A percentile compares a stretch with the other conserved stretches of the same genome.
phyloP scores from a whole-genome alignment of 2,888 invertebrate species.

The Psylliodes chrysocephalus region DNA sequence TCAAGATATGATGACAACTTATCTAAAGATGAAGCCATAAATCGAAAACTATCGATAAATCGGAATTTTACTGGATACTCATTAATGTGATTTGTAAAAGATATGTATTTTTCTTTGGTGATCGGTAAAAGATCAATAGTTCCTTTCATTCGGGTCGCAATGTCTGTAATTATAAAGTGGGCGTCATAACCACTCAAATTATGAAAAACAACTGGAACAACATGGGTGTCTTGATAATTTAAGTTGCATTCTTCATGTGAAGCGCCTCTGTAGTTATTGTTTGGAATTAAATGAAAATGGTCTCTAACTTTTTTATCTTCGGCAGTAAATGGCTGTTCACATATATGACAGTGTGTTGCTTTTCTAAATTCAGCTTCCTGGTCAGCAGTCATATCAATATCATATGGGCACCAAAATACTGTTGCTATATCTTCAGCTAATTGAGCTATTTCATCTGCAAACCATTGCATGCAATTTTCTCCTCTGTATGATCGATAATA shows the following conservation, averaged over 20 bases:
- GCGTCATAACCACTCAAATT: no score
- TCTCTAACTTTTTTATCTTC: no score
- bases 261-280: background rate
- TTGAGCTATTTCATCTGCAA: slow-evolving; percentile 7
- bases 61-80: no score
- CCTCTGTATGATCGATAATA: slow-evolving; percentile 25
- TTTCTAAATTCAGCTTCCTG: background rate
- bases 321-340: no score
- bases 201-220: no score
- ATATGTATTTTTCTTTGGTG: slow-evolving; percentile 45
- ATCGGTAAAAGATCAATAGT: no score
- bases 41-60: no score
- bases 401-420: background rate
- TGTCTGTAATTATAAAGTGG: no score
- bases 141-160: no score
- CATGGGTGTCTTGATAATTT: no score
- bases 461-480: slow-evolving; percentile 25
- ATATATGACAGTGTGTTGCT: background rate
- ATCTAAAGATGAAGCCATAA: no score
- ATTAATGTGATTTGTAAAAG: slow-evolving; percentile 26
- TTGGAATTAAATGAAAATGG: background rate
- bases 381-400: background rate
- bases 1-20: no score
- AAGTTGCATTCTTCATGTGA: background rate
- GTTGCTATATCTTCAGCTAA: background rate